phyloP scores from a whole-genome alignment of 2,797 vertebrate species.

The Anolis apletophallus region DNA sequence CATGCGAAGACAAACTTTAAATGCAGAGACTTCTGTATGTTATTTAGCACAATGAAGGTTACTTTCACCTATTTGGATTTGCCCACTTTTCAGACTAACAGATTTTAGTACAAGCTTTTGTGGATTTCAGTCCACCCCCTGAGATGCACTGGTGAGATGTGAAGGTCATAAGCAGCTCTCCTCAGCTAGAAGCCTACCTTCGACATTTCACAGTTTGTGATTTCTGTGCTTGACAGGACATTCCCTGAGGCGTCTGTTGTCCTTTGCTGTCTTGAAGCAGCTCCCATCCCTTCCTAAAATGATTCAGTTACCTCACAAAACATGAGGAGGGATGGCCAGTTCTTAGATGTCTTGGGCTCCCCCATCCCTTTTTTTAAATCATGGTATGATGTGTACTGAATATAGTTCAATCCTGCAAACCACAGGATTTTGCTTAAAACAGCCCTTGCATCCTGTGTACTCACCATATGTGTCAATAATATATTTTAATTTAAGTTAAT shows the following conservation, averaged over 20 bases:
- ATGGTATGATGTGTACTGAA: conserved; percentile 21
- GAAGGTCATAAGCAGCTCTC: not conserved
- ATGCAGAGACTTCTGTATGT: too few relatives aligned
- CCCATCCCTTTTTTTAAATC: not conserved
- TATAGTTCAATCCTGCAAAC: not conserved
- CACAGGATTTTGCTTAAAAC: not conserved
- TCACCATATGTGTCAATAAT: not conserved
- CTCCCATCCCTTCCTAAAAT: conserved; percentile 34
- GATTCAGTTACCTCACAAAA: conserved; percentile 21
- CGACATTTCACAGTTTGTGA: conserved; percentile 42
- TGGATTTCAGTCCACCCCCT: too few relatives aligned
- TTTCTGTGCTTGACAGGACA: conserved; percentile 42
- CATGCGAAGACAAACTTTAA: too few relatives aligned
- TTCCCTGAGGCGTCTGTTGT: conserved; percentile 45
- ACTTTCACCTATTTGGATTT: too few relatives aligned
- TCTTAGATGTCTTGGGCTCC: not conserved
- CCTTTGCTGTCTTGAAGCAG: conserved; percentile 60
- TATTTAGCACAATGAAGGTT: too few relatives aligned
- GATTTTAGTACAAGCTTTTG: too few relatives aligned
- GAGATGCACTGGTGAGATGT: not conserved
- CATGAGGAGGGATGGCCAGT: not conserved
- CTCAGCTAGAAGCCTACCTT: conserved; percentile 22
- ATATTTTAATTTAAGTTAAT: not conserved
- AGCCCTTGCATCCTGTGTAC: too few relatives aligned
- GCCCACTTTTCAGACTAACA: too few relatives aligned